Percentiles rank a stretch among this genome's conserved stretches.
Conservation (phyloP, 2,797 vertebrate species). For the Neosilurus hyrtlii region DNA sequence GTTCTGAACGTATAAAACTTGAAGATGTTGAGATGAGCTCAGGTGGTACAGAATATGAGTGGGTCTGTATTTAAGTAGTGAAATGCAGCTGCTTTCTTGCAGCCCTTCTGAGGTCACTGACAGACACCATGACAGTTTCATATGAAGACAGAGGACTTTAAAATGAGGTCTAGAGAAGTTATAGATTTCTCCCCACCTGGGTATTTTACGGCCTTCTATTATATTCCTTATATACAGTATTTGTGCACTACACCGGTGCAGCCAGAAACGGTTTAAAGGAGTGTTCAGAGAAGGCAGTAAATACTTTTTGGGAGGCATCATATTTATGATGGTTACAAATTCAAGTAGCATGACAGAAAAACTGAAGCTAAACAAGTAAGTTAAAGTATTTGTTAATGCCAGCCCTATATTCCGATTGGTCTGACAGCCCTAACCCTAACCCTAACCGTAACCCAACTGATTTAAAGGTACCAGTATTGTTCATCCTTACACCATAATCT, state of each 20-base stretch:
- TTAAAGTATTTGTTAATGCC: neutral
- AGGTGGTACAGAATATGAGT: slow-evolving; percentile 58
- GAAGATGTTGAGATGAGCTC: slow-evolving; percentile 58
- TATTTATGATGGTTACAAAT: neutral
- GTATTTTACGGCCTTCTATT: slow-evolving; percentile 39
- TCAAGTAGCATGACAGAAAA: neutral
- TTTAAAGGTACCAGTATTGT: no score
- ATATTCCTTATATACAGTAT: slow-evolving; percentile 20
- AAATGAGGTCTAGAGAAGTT: slow-evolving; percentile 55
- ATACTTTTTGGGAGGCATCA: slow-evolving; percentile 17
- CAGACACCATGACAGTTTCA: slow-evolving; percentile 69
- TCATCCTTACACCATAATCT: no score
- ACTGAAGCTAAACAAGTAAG: neutral
- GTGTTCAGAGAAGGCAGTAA: slow-evolving; percentile 9
- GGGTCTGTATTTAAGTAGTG: slow-evolving; percentile 55
- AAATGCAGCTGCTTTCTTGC: slow-evolving; percentile 68
- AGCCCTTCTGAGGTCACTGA: slow-evolving; percentile 55
- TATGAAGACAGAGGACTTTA: slow-evolving; percentile 56
- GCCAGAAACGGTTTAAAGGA: neutral
- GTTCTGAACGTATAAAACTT: slow-evolving; percentile 59
- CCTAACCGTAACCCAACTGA: no score
- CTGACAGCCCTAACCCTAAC: no score
- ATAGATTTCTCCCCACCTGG: slow-evolving; percentile 42
- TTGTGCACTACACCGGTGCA: slow-evolving; percentile 11
- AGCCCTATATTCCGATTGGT: no score